Evolutionary conservation across 2,797 vertebrate genomes (phyloP).

Genomic region (Neosilurus mollespiculum): DNA sequence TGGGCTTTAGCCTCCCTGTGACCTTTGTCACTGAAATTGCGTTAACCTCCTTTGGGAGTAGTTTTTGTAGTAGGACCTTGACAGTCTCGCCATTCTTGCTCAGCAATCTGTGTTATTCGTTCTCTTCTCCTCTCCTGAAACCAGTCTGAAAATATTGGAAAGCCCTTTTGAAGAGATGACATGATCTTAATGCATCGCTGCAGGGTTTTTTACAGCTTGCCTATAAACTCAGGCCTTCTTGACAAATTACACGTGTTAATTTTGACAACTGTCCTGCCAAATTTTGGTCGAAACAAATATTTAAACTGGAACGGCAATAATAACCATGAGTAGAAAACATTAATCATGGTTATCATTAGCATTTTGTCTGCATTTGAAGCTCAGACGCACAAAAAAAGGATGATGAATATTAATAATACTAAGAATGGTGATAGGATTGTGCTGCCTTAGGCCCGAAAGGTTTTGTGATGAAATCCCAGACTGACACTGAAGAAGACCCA

Average conservation of each 20-base stretch:
- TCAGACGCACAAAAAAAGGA: not conserved
- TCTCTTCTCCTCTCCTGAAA: not conserved
- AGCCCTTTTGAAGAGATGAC: not conserved
- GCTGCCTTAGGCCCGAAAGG: not conserved
- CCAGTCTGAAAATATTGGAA: conserved; percentile 13
- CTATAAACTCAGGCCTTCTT: conserved; percentile 10
- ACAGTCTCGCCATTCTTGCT: not conserved
- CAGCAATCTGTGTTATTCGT: conserved; percentile 21
- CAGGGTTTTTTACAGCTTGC: not conserved
- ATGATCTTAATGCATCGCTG: not conserved
- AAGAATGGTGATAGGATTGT: not conserved
- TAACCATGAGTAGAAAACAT: not conserved
- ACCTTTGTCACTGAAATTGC: too few relatives aligned
- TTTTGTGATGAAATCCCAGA: not conserved
- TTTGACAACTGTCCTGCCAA: conserved; percentile 17
- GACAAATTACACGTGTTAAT: conserved; percentile 2
- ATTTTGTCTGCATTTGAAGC: not conserved
- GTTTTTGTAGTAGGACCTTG: not conserved
- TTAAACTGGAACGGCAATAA: not conserved
- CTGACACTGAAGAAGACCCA: conserved; percentile 1
- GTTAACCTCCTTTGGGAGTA: too few relatives aligned
- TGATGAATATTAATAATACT: conserved; percentile 6
- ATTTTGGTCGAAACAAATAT: conserved; percentile 6
- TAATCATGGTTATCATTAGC: conserved; percentile 5
- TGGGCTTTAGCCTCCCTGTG: too few relatives aligned